These are phyloP conservation scores for Dinothrombium tinctorium DNA, from an alignment of 1,140 invertebrate species.

Conservation along the genomic window DNA sequence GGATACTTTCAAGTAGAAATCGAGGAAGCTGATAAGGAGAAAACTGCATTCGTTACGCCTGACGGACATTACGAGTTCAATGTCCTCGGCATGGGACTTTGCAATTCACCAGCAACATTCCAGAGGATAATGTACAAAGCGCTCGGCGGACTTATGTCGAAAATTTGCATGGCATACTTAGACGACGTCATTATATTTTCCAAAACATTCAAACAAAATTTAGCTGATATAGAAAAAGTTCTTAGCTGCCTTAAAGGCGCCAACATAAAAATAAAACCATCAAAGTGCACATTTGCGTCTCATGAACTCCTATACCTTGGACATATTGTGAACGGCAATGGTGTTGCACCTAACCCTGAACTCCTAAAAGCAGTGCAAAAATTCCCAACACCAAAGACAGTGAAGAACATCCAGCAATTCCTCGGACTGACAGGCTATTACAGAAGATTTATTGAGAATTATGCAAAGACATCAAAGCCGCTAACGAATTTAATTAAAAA, in stretches of 20 bases:
- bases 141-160: slow-evolving; percentile 16
- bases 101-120: slow-evolving; percentile 16
- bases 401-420: slow-evolving; percentile 21
- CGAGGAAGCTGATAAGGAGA: slow-evolving; percentile 16
- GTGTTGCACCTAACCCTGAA: neutral
- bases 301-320: slow-evolving; percentile 13
- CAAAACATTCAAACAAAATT: slow-evolving; percentile 13
- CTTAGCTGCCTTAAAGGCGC: slow-evolving; percentile 7
- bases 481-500: slow-evolving; percentile 14
- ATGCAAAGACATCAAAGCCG: slow-evolving; percentile 18
- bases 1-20: slow-evolving; percentile 14
- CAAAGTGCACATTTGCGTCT: slow-evolving; percentile 12
- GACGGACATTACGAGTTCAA: slow-evolving; percentile 7
- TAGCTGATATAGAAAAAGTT: slow-evolving; percentile 12
- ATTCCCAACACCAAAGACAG: neutral
- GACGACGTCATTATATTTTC: slow-evolving; percentile 16
- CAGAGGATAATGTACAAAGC: slow-evolving; percentile 15
- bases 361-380: neutral
- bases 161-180: slow-evolving; percentile 6
- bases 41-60: slow-evolving; percentile 16
- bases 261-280: slow-evolving; percentile 13
- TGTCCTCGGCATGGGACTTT: slow-evolving; percentile 8
- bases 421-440: slow-evolving; percentile 25
- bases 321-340: slow-evolving; percentile 14
- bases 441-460: slow-evolving; percentile 21